phyloP scores from a whole-genome alignment of 92 coral and sea anemone genomes.

The Diadumene lineata region DNA sequence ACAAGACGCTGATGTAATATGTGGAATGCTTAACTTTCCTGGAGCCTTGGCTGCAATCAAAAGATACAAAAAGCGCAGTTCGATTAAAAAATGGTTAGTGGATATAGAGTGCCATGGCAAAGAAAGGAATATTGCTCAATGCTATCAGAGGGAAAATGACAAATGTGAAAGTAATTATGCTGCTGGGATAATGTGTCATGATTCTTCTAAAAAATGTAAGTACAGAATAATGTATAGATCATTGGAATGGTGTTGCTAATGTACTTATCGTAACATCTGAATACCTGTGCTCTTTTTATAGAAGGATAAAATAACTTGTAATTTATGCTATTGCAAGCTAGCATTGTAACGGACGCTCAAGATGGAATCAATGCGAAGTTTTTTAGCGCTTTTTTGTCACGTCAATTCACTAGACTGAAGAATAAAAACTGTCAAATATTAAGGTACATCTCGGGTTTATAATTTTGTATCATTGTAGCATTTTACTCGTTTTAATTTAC shows the following conservation, averaged over 20 bases:
- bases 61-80: neutral
- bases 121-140: neutral
- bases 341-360: too few relatives aligned
- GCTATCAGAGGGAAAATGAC: neutral
- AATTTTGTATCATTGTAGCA: too few relatives aligned
- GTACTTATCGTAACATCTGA: too few relatives aligned
- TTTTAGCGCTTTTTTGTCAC: too few relatives aligned
- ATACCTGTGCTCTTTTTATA: too few relatives aligned
- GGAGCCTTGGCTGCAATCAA: constrained; percentile 12
- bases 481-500: too few relatives aligned
- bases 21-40: neutral
- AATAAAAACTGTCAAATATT: too few relatives aligned
- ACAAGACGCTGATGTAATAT: constrained; percentile 5
- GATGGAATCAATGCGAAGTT: too few relatives aligned
- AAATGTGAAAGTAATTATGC: neutral
- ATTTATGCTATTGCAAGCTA: too few relatives aligned
- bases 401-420: too few relatives aligned
- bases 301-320: too few relatives aligned
- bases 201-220: neutral
- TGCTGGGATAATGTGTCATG: constrained; percentile 6
- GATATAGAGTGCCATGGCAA: constrained; percentile 4
- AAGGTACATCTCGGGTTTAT: too few relatives aligned
- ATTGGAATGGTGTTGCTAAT: neutral
- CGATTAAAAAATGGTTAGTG: neutral
- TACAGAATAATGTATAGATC: neutral